These are phyloP conservation scores for Ptychochromis oligacanthus DNA, from an alignment of 2,113 vertebrate species.

Conservation along the genomic window DNA sequence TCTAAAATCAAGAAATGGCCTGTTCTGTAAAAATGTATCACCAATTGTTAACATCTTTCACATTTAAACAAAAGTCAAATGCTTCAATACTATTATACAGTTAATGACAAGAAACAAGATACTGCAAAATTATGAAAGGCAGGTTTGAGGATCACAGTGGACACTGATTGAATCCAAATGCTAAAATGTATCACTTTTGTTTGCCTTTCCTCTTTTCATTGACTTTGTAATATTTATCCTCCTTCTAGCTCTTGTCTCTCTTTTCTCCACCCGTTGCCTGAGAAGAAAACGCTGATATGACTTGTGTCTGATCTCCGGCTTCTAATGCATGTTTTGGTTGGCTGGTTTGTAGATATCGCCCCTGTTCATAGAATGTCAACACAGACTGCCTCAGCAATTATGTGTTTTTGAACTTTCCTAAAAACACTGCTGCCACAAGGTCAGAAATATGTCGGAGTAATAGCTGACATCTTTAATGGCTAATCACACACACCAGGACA, in stretches of 20 bases:
- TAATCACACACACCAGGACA: conserved; percentile 22
- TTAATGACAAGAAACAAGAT: not conserved
- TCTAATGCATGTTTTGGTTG: conserved; percentile 23
- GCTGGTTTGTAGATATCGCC: conserved; percentile 20
- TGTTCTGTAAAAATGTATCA: not conserved
- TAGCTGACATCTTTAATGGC: conserved; percentile 24
- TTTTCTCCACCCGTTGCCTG: not conserved
- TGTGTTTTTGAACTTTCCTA: conserved; percentile 39
- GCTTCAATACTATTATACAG: not conserved
- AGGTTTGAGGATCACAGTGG: not conserved
- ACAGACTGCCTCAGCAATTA: conserved; percentile 16
- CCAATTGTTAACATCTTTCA: not conserved
- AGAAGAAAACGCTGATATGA: conserved; percentile 43
- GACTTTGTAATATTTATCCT: not conserved
- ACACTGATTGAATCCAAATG: not conserved
- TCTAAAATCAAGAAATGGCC: not conserved
- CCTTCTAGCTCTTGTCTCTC: not conserved
- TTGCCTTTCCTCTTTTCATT: not conserved
- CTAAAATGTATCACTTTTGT: not conserved
- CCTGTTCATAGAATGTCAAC: conserved; percentile 21
- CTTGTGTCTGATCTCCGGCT: conserved; percentile 43
- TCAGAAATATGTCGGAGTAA: conserved; percentile 36
- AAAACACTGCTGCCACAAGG: conserved; percentile 27
- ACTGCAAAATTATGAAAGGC: not conserved
- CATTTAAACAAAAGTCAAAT: conserved; percentile 1